phyloP scores from a whole-genome alignment of 2,888 invertebrate species.

The Fabriciana adippe region DNA sequence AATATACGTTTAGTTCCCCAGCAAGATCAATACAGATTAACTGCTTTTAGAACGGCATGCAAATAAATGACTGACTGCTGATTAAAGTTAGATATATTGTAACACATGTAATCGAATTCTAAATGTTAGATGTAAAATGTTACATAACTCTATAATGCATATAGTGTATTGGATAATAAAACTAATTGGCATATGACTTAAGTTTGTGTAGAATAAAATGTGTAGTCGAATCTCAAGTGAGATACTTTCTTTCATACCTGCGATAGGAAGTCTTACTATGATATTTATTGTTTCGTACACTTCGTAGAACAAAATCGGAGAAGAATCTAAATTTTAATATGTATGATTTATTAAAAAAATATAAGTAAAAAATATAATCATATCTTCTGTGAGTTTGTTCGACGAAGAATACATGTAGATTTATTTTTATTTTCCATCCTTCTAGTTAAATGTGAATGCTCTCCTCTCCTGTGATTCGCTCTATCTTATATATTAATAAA shows the following conservation, averaged over 20 bases:
- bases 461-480: slow-evolving; percentile 35
- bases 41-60: slow-evolving; percentile 35
- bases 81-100: slow-evolving; percentile 37
- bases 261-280: slow-evolving; percentile 4
- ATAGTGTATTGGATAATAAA: slow-evolving; percentile 35
- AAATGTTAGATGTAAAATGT: slow-evolving; percentile 46
- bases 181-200: slow-evolving; percentile 39
- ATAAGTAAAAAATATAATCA: not conserved
- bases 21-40: slow-evolving; percentile 29
- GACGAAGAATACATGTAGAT: not conserved
- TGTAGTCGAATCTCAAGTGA: slow-evolving; percentile 52
- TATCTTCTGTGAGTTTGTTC: not conserved
- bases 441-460: slow-evolving; percentile 20
- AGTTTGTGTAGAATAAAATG: slow-evolving; percentile 44
- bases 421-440: slow-evolving; percentile 15
- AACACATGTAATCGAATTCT: slow-evolving; percentile 45
- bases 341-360: too few species aligned
- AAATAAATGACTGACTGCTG: slow-evolving; percentile 44
- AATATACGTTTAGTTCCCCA: slow-evolving; percentile 30
- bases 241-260: slow-evolving; percentile 34
- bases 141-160: slow-evolving; percentile 36
- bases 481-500: slow-evolving; percentile 28
- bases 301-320: not conserved
- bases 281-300: not conserved
- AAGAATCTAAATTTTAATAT: not conserved